Conservation (phyloP, 2,888 invertebrate species). For the Lasioglossum figueresi region DNA sequence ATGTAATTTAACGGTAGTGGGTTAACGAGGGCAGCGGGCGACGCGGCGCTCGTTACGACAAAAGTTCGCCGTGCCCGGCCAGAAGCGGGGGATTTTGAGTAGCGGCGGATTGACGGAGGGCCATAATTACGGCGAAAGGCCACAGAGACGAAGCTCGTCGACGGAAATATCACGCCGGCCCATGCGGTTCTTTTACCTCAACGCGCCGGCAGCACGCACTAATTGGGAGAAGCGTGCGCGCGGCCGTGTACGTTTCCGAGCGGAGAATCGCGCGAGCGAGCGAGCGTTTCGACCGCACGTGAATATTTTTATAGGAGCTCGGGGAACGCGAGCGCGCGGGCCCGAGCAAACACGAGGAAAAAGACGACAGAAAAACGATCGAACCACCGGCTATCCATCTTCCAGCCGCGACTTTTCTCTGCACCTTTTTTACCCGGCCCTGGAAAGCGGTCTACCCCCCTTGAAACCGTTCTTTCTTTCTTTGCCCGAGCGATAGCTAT, state of each 20-base stretch:
- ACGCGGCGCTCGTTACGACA: constrained; percentile 61
- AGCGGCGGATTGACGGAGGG: constrained; percentile 72
- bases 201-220: constrained; percentile 78
- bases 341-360: neutral
- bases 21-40: constrained; percentile 63
- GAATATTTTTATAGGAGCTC: constrained; percentile 81
- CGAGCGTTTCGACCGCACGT: constrained; percentile 66
- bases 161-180: constrained; percentile 82
- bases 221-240: constrained; percentile 81
- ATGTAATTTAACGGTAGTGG: constrained; percentile 69
- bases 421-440: constrained; percentile 38
- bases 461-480: constrained; percentile 8
- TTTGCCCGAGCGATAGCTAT: constrained; percentile 43
- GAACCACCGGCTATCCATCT: constrained; percentile 75
- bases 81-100: constrained; percentile 63
- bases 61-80: constrained; percentile 45
- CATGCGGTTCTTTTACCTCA: constrained; percentile 79
- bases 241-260: constrained; percentile 64
- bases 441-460: constrained; percentile 39
- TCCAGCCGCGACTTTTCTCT: constrained; percentile 66
- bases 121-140: constrained; percentile 74
- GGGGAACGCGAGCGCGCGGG: constrained; percentile 51
- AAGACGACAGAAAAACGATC: constrained; percentile 58
- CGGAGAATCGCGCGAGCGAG: constrained; percentile 43
- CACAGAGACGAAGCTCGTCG: constrained; percentile 75